phyloP scores from a whole-genome alignment of 2,797 vertebrate genomes.

The Orientallactaga sibirica region DNA sequence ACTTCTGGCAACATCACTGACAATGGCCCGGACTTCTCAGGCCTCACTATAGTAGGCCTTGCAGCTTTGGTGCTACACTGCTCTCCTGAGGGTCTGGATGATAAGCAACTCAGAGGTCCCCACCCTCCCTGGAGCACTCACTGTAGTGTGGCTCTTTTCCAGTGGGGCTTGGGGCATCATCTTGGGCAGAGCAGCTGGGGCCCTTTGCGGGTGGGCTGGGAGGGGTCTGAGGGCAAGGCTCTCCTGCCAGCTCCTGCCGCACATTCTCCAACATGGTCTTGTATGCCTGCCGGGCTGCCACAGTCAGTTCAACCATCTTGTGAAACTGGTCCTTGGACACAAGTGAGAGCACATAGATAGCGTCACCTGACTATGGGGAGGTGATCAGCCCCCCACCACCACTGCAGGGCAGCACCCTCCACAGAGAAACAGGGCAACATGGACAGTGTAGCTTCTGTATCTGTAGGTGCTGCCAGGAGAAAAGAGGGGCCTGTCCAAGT shows the following conservation, averaged over 20 bases:
- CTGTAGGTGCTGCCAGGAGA: neutral
- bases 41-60: neutral
- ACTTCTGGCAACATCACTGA: too few species aligned
- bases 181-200: conserved; percentile 64
- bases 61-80: neutral
- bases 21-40: too few species aligned
- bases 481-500: neutral
- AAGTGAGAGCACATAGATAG: conserved; percentile 33
- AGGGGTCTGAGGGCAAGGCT: neutral
- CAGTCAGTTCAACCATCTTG: conserved; percentile 96
- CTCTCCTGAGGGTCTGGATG: neutral
- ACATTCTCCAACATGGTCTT: conserved; percentile 92
- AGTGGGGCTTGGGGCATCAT: conserved; percentile 44
- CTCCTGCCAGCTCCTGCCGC: conserved; percentile 80
- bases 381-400: neutral
- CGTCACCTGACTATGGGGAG: neutral
- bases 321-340: conserved; percentile 94
- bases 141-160: conserved; percentile 93
- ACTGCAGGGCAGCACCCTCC: neutral
- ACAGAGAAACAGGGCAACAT: neutral
- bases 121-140: conserved; percentile 86
- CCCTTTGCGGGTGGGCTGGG: conserved; percentile 6
- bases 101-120: fast-evolving
- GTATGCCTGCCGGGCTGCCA: conserved; percentile 94
- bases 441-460: neutral